These are phyloP conservation scores for Pardosa pseudoannulata DNA, from an alignment of 2,888 invertebrate species.

Conservation along the genomic window DNA sequence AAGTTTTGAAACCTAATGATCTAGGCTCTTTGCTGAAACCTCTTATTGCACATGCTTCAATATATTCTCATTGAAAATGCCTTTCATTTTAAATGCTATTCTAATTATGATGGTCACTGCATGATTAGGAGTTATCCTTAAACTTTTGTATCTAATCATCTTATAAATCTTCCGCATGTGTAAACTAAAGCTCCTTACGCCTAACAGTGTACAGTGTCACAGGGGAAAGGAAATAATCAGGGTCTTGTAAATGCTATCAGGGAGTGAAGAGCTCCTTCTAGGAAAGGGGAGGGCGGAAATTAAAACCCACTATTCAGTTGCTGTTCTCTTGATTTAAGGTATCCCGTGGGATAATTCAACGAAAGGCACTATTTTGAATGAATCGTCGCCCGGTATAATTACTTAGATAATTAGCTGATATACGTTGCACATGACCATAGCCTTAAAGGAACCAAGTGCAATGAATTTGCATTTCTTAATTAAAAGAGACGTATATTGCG, in stretches of 20 bases:
- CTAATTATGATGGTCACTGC: background rate
- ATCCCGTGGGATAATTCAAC: slow-evolving; percentile 34
- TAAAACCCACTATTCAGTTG: slow-evolving; percentile 40
- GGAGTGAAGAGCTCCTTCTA: slow-evolving; percentile 21
- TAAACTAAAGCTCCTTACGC: slow-evolving; percentile 42
- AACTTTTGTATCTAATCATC: slow-evolving; percentile 51
- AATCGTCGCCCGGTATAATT: slow-evolving; percentile 33
- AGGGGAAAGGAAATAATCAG: slow-evolving; percentile 35
- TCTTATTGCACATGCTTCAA: too few species aligned
- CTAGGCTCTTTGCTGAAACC: too few species aligned
- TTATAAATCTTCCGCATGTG: slow-evolving; percentile 13
- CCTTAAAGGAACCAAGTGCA: slow-evolving; percentile 18
- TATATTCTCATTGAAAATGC: background rate
- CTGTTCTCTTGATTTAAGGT: slow-evolving; percentile 44
- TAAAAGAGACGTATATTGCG: slow-evolving; percentile 12
- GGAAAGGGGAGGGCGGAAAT: slow-evolving; percentile 32
- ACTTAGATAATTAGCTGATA: slow-evolving; percentile 47
- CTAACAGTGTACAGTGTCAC: slow-evolving; percentile 33
- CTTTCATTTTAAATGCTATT: background rate
- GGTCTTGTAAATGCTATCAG: slow-evolving; percentile 37
- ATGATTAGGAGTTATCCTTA: slow-evolving; percentile 3
- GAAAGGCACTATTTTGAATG: slow-evolving; percentile 45
- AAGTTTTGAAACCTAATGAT: too few species aligned
- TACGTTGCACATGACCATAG: slow-evolving; percentile 31
- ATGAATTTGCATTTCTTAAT: slow-evolving; percentile 50